phyloP scores from a whole-genome alignment of 2,113 vertebrate species.

The Panthera tigris region DNA sequence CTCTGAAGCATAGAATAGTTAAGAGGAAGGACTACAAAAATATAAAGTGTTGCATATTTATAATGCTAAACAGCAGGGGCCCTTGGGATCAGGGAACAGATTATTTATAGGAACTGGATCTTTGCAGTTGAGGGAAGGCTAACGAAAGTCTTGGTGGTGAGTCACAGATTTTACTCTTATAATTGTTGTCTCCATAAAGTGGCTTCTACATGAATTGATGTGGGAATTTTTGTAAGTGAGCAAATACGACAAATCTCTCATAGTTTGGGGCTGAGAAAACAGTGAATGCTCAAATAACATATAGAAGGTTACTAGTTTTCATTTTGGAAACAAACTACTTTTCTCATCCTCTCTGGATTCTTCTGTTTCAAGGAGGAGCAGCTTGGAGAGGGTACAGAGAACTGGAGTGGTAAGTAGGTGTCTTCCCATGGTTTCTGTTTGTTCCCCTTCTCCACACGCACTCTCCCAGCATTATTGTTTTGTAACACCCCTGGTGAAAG shows the following conservation, averaged over 20 bases:
- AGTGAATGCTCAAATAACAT: background rate
- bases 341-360: background rate
- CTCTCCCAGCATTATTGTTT: background rate
- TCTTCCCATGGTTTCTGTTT: background rate
- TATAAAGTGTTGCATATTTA: background rate
- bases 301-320: background rate
- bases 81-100: background rate
- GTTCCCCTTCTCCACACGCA: background rate
- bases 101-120: slow-evolving; percentile 42
- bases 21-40: background rate
- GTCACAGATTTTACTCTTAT: slow-evolving; percentile 31
- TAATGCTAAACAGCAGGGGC: background rate
- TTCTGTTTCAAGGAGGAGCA: background rate
- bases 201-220: background rate
- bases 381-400: background rate
- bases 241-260: background rate
- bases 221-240: background rate
- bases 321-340: background rate
- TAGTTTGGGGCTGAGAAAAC: background rate
- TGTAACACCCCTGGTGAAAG: background rate
- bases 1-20: background rate
- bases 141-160: slow-evolving; percentile 22
- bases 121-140: slow-evolving; percentile 16
- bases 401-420: accelerated
- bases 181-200: background rate